Conservation (phyloP, 2,797 vertebrate species). For the Acestrorhynchus altus region DNA sequence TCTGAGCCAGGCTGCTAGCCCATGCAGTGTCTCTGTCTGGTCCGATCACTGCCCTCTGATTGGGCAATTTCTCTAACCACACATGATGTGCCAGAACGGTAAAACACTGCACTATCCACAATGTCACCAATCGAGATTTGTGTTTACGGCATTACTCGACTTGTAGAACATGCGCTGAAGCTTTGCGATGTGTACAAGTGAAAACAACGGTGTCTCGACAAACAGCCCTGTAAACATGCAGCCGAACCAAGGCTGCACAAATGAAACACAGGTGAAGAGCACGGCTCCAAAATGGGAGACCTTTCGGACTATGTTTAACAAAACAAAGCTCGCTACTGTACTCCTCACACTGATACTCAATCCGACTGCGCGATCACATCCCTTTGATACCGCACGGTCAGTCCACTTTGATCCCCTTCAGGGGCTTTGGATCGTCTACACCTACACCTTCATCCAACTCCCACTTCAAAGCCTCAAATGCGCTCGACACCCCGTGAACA, state of each 20-base stretch:
- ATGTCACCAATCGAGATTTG: constrained; percentile 37
- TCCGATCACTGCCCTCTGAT: constrained; percentile 35
- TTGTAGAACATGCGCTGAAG: constrained; percentile 17
- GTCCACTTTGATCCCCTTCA: neutral
- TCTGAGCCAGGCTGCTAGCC: constrained; percentile 47
- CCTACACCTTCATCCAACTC: constrained; percentile 3
- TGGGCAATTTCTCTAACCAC: constrained; percentile 46
- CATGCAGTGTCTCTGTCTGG: constrained; percentile 37
- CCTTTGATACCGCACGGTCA: neutral
- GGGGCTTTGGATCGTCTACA: neutral
- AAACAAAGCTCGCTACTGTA: neutral
- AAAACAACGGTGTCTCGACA: neutral
- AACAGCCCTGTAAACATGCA: neutral
- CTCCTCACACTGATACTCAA: neutral
- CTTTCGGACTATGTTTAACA: neutral
- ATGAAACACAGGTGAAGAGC: constrained; percentile 3
- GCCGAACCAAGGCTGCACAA: neutral
- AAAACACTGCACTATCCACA: constrained; percentile 14
- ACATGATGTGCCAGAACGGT: constrained; percentile 33
- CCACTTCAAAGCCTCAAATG: constrained; percentile 1
- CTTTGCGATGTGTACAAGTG: neutral
- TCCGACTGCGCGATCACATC: neutral
- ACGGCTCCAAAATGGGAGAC: too few species aligned
- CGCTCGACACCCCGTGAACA: neutral
- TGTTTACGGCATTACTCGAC: constrained; percentile 35